A percentile compares a stretch with the other conserved stretches of the same genome.
phyloP scores from a whole-genome alignment of 2,888 invertebrate genomes.

The Sisyra nigra region DNA sequence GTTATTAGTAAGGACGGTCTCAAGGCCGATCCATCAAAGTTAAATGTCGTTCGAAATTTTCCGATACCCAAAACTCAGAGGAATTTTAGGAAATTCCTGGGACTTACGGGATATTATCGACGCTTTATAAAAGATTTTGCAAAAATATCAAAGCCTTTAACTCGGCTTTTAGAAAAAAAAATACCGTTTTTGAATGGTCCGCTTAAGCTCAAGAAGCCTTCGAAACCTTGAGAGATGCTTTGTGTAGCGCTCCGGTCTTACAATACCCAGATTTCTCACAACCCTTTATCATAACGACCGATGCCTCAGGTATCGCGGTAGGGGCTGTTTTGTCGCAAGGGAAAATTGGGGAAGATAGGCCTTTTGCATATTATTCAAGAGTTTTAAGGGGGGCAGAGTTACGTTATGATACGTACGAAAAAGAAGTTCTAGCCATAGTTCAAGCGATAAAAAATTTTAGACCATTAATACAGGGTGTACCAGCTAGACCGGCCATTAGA shows the following conservation, averaged over 20 bases:
- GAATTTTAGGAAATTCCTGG: conserved; percentile 17
- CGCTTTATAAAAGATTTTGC: too few relatives aligned
- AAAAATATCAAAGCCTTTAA: conserved; percentile 14
- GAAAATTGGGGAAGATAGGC: conserved; percentile 12
- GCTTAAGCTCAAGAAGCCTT: conserved; percentile 21
- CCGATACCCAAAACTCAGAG: conserved; percentile 16
- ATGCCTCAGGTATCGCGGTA: conserved; percentile 14
- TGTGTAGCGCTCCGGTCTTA: conserved; percentile 11
- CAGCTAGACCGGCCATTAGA: too few relatives aligned
- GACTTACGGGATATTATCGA: conserved; percentile 16
- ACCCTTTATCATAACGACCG: conserved; percentile 15
- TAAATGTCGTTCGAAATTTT: conserved; percentile 14
- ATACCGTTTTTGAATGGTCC: conserved; percentile 5
- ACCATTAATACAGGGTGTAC: too few relatives aligned
- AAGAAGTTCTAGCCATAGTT: conserved; percentile 16
- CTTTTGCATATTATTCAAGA: conserved; percentile 14
- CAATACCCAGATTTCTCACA: conserved; percentile 15
- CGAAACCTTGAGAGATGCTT: conserved; percentile 18
- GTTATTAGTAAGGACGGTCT: conserved; percentile 15
- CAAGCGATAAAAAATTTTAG: too few relatives aligned
- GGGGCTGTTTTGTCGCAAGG: too few relatives aligned
- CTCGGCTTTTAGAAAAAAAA: conserved; percentile 11
- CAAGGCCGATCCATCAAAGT: conserved; percentile 18
- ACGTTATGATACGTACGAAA: conserved; percentile 16
- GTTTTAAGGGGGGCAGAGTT: conserved; percentile 15